Evolutionary conservation across 1,140 invertebrate genomes (phyloP), one percentile per base, ranked within the genome.

Genomic region (Aricia agestis): DNA sequence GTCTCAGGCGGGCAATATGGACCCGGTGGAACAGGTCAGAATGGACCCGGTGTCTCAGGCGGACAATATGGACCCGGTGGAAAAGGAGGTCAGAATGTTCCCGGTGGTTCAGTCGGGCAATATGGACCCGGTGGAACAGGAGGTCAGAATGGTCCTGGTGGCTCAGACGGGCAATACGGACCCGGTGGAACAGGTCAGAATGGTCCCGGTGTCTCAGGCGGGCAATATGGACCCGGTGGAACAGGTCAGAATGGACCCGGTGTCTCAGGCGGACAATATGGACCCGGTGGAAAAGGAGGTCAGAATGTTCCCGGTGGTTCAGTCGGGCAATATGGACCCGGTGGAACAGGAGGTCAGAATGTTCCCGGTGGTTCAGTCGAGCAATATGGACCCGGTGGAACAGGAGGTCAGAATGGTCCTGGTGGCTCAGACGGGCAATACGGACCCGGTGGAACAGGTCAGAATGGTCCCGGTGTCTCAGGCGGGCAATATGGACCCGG

Each of bases 1-100:
- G 61, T 19, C 31, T 36, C 74, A 6, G 45, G 31, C 19, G 74
- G 70, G 32, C 69, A 67, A 73, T 69, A 68, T 61, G 36, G 25
- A 61, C 3, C 57, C 61, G 45, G 41, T 58, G 52, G 52, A 52
- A 57, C 17, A 4, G 61, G 68, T 10, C 42, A 36, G 36, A 36
- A 36, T 69, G 66, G 63, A 11, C 32, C 66, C 19, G 63, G 73
- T 32, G 41, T 19, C 6, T 18, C 36, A 63, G 71, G 36, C 9
- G 36, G 36, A 36, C 36, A 5, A 36, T 7, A 36, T 9, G 36
- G 36, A 36, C 36, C 36, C 9, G 36, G 36, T 36, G 36, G 36
- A 36, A 36, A 2, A 36, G 36, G 36, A 36, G 6, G 36, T 0
- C 6, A 6, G 36, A 9, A 7, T 7, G 9, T 2, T 36, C 36